Evolutionary conservation across 1,140 invertebrate genomes (phyloP).

Genomic region (Heliconius hermathena): DNA sequence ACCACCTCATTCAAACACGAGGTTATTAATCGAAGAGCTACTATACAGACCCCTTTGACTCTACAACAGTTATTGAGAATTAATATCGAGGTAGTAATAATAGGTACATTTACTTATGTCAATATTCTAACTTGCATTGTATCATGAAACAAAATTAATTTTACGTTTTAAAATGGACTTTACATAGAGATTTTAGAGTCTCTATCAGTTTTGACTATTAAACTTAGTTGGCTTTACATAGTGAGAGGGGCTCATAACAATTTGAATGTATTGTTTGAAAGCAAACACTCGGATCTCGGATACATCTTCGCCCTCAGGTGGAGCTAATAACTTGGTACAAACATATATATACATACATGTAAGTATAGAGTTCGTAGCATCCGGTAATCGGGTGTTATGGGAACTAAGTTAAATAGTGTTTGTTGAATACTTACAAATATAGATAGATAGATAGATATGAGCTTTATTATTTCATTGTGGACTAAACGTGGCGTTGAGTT

Average conservation of each 20-base stretch:
- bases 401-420: slow-evolving; percentile 12
- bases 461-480: background rate
- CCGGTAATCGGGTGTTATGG: slow-evolving; percentile 34
- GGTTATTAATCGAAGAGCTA: background rate
- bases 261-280: slow-evolving; percentile 69
- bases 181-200: background rate
- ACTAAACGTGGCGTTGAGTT: too few relatives aligned
- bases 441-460: background rate
- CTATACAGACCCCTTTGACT: slow-evolving; percentile 21
- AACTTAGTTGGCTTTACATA: slow-evolving; percentile 34
- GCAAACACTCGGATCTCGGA: slow-evolving; percentile 60
- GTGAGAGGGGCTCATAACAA: slow-evolving; percentile 56
- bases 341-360: background rate
- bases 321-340: slow-evolving; percentile 62
- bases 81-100: slow-evolving; percentile 38
- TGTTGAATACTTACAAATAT: background rate
- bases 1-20: background rate
- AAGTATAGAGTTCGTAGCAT: slow-evolving; percentile 31
- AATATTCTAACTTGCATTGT: slow-evolving; percentile 39
- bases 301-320: slow-evolving; percentile 66
- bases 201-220: background rate
- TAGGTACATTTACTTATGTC: slow-evolving; percentile 42
- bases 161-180: background rate
- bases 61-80: slow-evolving; percentile 34
- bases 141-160: slow-evolving; percentile 14